Evolutionary conservation across 2,888 invertebrate species (phyloP).

Genomic region (Callyntrura guangdongensis): DNA sequence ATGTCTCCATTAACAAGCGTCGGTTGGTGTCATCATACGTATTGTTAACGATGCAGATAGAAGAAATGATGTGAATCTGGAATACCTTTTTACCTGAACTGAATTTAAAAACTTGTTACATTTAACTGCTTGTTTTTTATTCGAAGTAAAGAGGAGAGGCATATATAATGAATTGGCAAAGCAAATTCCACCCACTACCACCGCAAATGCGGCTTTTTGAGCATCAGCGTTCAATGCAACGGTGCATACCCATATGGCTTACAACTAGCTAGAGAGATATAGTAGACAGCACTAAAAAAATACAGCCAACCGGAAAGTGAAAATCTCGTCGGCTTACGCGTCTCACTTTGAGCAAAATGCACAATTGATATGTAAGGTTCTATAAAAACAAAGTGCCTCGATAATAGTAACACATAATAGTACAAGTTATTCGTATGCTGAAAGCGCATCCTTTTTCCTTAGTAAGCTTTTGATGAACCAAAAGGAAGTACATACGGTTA

Average conservation of each 20-base stretch:
- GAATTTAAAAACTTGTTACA: background rate
- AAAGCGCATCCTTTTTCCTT: background rate
- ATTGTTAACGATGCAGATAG: background rate
- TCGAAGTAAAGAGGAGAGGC: background rate
- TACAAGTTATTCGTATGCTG: slow-evolving; percentile 19
- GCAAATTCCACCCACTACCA: background rate
- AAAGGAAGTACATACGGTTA: background rate
- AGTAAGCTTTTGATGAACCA: slow-evolving; percentile 24
- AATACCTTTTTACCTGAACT: slow-evolving; percentile 27
- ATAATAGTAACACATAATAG: background rate
- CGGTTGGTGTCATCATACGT: background rate
- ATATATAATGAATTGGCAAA: background rate
- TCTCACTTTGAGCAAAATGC: background rate
- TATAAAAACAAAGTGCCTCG: background rate
- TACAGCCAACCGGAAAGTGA: background rate
- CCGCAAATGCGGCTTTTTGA: background rate
- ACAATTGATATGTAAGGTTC: background rate
- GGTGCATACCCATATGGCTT: background rate
- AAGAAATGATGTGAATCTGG: background rate
- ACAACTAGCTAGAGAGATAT: background rate
- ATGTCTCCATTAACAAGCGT: background rate
- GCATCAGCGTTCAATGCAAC: background rate
- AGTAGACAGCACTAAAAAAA: background rate
- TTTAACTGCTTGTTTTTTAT: background rate
- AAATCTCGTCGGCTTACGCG: too few species aligned